A percentile compares a stretch with the other conserved stretches of the same genome.
These are phyloP conservation scores for Heliconius hewitsoni DNA, from an alignment of 1,140 invertebrate species.

Conservation along the genomic window DNA sequence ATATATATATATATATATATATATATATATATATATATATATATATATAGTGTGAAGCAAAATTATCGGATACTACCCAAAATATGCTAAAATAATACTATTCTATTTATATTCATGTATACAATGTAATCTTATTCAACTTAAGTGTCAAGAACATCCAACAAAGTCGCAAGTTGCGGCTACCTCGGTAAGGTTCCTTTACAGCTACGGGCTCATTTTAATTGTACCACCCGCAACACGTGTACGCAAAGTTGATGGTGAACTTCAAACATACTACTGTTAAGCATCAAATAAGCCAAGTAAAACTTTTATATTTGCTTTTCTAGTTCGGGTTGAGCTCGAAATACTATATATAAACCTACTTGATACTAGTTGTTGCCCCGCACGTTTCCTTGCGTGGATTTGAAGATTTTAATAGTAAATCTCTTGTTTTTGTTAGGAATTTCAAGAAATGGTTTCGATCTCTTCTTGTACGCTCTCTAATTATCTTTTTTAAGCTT, in stretches of 20 bases:
- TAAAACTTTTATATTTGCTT: background rate
- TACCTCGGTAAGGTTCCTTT: constrained; percentile 23
- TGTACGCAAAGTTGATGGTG: constrained; percentile 17
- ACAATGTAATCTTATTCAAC: background rate
- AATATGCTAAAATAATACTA: background rate
- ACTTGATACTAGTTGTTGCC: background rate
- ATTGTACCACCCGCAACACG: constrained; percentile 31
- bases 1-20: too few relatives aligned
- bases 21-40: too few relatives aligned
- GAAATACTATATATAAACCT: background rate
- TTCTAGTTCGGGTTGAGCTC: background rate
- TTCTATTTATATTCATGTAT: background rate
- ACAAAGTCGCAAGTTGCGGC: constrained; percentile 25
- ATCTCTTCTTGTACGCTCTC: too few relatives aligned
- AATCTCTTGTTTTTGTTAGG: too few relatives aligned
- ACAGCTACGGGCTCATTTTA: constrained; percentile 26
- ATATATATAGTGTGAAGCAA: too few relatives aligned
- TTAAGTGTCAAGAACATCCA: constrained; percentile 16
- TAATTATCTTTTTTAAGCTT: too few relatives aligned
- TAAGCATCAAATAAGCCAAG: background rate
- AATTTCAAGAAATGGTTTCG: too few relatives aligned
- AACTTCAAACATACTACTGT: background rate
- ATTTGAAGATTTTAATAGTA: too few relatives aligned
- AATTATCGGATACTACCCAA: background rate
- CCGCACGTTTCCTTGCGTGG: too few relatives aligned